phyloP scores from a whole-genome alignment of 2,888 invertebrate species.

The Mesoligia furuncula region DNA sequence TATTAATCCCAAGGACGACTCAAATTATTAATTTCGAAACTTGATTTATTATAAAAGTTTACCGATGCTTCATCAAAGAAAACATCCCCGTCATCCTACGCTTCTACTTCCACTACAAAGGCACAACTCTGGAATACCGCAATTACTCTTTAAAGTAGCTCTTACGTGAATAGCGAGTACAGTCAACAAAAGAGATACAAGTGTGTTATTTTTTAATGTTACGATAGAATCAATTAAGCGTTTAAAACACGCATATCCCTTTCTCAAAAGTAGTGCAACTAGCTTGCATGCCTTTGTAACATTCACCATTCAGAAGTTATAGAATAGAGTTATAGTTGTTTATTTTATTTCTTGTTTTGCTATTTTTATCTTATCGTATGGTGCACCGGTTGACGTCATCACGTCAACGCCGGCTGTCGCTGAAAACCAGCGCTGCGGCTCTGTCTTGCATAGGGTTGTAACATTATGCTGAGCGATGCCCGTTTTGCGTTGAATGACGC shows the following conservation, averaged over 20 bases:
- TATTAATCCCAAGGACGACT: neutral
- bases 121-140: constrained; percentile 8
- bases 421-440: too few relatives aligned
- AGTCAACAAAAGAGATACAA: neutral
- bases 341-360: too few relatives aligned
- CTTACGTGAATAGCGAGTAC: constrained; percentile 31
- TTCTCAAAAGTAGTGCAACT: neutral
- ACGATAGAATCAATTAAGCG: too few relatives aligned
- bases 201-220: too few relatives aligned
- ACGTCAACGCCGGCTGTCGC: too few relatives aligned
- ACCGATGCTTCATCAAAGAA: constrained; percentile 1
- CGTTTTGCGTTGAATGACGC: too few relatives aligned
- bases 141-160: constrained; percentile 27
- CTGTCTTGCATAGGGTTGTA: too few relatives aligned
- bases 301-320: neutral
- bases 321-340: too few relatives aligned
- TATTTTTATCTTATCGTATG: too few relatives aligned
- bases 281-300: too few relatives aligned
- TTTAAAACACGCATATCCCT: neutral
- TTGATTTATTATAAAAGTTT: constrained; percentile 26
- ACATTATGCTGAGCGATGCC: too few relatives aligned
- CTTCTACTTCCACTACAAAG: constrained; percentile 1
- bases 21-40: constrained; percentile 26
- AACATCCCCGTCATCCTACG: constrained; percentile 17
- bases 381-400: too few relatives aligned